phyloP scores from a whole-genome alignment of 2,797 vertebrate genomes.

The Pelodytes ibericus region DNA sequence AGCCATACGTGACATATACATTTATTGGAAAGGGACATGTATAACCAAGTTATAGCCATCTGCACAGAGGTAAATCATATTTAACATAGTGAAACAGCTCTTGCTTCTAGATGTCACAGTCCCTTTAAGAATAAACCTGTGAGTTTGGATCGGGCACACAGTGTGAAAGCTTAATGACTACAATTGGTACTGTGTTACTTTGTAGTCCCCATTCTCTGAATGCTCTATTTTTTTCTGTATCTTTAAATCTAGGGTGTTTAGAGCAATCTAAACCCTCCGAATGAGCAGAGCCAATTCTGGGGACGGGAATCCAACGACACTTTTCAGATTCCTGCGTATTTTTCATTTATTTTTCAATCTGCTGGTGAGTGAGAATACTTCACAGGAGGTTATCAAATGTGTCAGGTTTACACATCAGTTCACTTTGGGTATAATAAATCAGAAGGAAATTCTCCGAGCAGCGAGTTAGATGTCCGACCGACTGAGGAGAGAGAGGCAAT shows the following conservation, averaged over 20 bases:
- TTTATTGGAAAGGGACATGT: no score
- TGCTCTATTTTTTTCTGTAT: slow-evolving; percentile 30
- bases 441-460: slow-evolving; percentile 54
- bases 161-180: background rate
- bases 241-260: slow-evolving; percentile 47
- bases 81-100: no score
- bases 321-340: slow-evolving; percentile 54
- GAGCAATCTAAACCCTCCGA: slow-evolving; percentile 48
- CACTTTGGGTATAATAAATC: slow-evolving; percentile 58
- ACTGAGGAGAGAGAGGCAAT: slow-evolving; percentile 36
- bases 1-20: no score
- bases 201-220: background rate
- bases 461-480: slow-evolving; percentile 49
- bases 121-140: background rate
- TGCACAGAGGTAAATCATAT: no score
- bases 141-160: background rate
- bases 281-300: slow-evolving; percentile 52
- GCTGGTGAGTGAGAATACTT: slow-evolving; percentile 57
- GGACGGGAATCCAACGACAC: slow-evolving; percentile 46
- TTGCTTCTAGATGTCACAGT: background rate
- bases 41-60: no score
- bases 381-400: slow-evolving; percentile 57
- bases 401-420: slow-evolving; percentile 57
- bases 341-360: slow-evolving; percentile 58
- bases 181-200: slow-evolving; percentile 2